These are phyloP conservation scores for Drosophila phalerata DNA, from an alignment of 2,888 invertebrate genomes.

Conservation along the genomic window DNA sequence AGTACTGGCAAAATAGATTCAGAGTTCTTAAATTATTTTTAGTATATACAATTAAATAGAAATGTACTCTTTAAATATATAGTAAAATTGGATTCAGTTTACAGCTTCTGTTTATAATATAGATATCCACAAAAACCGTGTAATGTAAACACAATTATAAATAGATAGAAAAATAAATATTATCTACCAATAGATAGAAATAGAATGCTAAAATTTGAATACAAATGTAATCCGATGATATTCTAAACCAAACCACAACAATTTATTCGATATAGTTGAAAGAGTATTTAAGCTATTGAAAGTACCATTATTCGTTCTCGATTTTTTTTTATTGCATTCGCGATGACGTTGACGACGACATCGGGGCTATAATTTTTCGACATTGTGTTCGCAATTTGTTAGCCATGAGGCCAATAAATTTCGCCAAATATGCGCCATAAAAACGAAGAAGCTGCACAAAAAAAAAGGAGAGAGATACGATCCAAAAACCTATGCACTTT, in stretches of 20 bases:
- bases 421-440: constrained; percentile 70
- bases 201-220: neutral
- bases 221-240: neutral
- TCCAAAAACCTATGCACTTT: constrained; percentile 68
- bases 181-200: neutral
- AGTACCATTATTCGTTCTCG: neutral
- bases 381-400: constrained; percentile 78
- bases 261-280: neutral
- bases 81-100: neutral
- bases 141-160: neutral
- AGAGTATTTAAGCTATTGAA: constrained; percentile 14
- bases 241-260: neutral
- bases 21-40: neutral
- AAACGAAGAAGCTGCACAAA: constrained; percentile 21
- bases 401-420: constrained; percentile 73
- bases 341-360: constrained; percentile 37
- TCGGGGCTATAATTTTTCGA: constrained; percentile 62
- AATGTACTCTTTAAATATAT: no score
- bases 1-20: neutral
- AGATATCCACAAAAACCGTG: no score
- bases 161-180: neutral
- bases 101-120: neutral
- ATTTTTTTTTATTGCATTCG: constrained; percentile 60
- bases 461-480: constrained; percentile 22
- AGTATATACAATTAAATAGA: no score